Evolutionary conservation across 2,113 vertebrate species (phyloP), one percentile per base, ranked within the genome.

Genomic region (Jacana jacana): DNA sequence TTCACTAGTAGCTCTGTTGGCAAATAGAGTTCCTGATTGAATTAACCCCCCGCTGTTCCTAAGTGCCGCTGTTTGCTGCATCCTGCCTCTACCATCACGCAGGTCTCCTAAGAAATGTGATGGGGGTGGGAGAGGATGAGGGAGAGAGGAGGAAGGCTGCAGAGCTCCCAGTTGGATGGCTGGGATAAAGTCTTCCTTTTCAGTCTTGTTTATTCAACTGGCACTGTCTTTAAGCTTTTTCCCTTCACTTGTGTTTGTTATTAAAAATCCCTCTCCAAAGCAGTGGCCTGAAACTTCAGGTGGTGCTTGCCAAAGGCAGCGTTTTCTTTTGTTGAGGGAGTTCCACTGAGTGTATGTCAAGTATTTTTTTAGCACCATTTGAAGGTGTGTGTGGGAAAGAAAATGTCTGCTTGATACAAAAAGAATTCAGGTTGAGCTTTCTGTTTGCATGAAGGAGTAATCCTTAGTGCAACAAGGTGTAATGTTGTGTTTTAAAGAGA

Each of bases 91-190:
- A 30, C 35, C 7, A 1, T 28, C 8, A 22, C 37, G 24, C 35
- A 42, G 14, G 28, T 54, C 5, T 11, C 11, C n/a, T 48, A 7
- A 55, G 55, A 63, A 49, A 42, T 2, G 60, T 31, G 30, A 6
- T 27, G 17, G 39, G 40, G 12, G 15, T 31, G 68, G 33, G 37
- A 68, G 46, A 35, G 23, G 30, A 11, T n/a, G 51, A 54, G 57
- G 39, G 48, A 48, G 46, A 66, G 72, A 37, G 19, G 8, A 35
- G 2, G 40, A 27, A 63, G 8, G n/a, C 55, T 35, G 4, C 6
- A 1, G 9, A 14, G 25, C 22, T 55, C 16, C 0, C 2, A 25
- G 35, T 6, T 42, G 27, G 49, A 7, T 27, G 25, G 23, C 44
- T 70, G 17, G 27, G 23, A 11, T 44, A 1, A 22, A n/a, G 44